A percentile compares a stretch with the other conserved stretches of the same genome.
Evolutionary conservation across 2,113 vertebrate species (phyloP).

Genomic region (Microtus pennsylvanicus): DNA sequence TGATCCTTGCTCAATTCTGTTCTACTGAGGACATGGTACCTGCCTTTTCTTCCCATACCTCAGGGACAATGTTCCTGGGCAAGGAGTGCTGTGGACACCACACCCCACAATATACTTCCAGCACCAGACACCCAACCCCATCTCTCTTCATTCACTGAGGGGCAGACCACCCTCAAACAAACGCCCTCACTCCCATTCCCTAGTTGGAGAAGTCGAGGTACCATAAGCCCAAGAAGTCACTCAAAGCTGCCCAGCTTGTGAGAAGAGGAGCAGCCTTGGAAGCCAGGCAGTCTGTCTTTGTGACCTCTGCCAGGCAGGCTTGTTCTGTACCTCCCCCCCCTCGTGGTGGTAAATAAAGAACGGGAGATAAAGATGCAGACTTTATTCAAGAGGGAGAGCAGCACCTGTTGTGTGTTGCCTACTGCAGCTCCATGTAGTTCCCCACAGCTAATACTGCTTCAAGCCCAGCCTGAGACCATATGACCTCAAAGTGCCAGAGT

Average conservation of each 20-base stretch:
- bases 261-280: not conserved
- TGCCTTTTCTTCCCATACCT: not conserved
- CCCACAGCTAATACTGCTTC: not conserved
- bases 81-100: not conserved
- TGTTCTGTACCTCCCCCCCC: not conserved
- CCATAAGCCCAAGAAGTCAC: not conserved
- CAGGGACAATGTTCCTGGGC: accelerated
- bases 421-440: accelerated
- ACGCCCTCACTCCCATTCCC: not conserved
- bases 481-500: not conserved
- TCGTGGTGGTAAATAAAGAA: not conserved
- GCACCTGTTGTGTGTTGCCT: not conserved
- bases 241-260: not conserved
- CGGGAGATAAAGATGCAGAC: not conserved
- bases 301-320: too few species aligned
- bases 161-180: too few species aligned
- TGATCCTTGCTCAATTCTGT: not conserved
- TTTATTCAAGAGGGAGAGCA: not conserved
- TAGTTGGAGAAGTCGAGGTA: not conserved
- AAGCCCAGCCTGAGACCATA: too few species aligned
- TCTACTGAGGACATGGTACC: not conserved
- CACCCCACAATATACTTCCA: accelerated
- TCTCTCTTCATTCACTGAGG: not conserved
- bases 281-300: not conserved
- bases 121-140: not conserved